Evolutionary conservation across 1,140 invertebrate species (phyloP).

Genomic region (Trichonephila clavipes): DNA sequence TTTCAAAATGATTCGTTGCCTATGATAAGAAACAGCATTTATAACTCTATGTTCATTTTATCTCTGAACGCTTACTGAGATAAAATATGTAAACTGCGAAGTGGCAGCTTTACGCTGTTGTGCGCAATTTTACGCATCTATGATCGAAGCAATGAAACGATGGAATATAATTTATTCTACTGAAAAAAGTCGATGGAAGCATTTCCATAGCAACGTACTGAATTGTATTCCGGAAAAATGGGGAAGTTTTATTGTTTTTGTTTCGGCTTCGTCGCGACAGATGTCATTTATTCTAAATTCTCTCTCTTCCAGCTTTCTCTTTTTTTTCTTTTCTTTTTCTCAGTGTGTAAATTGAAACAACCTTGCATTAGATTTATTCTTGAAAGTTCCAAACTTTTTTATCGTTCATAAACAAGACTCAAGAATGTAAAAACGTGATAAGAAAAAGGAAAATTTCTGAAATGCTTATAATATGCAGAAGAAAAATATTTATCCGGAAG

Average conservation of each 20-base stretch:
- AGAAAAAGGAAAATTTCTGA: conserved; percentile 1
- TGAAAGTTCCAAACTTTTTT: conserved; percentile 4
- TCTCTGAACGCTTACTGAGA: conserved; percentile 26
- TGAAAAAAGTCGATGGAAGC: not conserved
- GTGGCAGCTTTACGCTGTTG: conserved; percentile 24
- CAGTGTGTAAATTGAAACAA: conserved; percentile 18
- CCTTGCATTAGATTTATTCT: conserved; percentile 26
- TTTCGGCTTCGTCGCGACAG: conserved; percentile 50
- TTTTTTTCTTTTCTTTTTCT: not conserved
- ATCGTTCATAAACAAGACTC: conserved; percentile 18
- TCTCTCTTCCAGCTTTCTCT: not conserved
- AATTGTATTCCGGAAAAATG: conserved; percentile 28
- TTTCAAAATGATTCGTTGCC: conserved; percentile 43
- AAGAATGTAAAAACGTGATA: conserved; percentile 21
- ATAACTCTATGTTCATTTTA: conserved; percentile 12
- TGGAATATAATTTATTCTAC: conserved; percentile 57
- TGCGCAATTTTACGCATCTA: conserved; percentile 41
- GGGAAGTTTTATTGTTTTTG: conserved; percentile 46
- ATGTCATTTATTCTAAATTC: conserved; percentile 61
- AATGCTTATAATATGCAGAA: not conserved
- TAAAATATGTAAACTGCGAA: conserved; percentile 61
- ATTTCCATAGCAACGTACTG: conserved; percentile 49
- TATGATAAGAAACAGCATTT: conserved; percentile 28
- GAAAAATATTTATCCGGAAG: not conserved
- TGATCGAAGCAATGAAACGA: conserved; percentile 47